Base-by-base conservation (phyloP, 2,113 vertebrate genomes). In the Corydoras maculifer region DNA sequence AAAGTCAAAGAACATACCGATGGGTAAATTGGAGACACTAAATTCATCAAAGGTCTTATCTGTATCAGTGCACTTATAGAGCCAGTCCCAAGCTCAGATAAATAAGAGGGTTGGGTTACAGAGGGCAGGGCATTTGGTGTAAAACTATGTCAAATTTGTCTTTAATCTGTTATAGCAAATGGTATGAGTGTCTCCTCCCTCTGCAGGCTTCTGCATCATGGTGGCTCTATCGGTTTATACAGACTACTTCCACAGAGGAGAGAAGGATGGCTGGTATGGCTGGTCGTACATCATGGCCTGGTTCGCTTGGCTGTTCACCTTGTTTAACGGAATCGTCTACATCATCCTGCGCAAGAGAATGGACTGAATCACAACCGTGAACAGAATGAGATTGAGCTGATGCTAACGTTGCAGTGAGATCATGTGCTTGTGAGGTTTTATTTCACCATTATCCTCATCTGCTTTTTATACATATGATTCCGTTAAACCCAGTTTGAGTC, bases 281-380 rank as follows among this genome's bases (percentile, higher is more conserved):
- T 94, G 95, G 78, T 92, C 91, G 66, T 98, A 91, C 43, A 83
- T 96, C 81, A 84, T 99, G 85, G 96, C 97, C 51, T 99, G 97
- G 97, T 88, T 97, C 62, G 92, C 93, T 0, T 98, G 98, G 65
- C 89, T 93, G 18, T 89, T 95, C 80, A 92, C 93, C 8, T 82
- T 98, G 49, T 64, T 95, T 84, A 91, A 94, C 6, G 92, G 95
- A 1, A 78, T 94, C 73, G 93, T 93, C 91, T 99, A 97, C 85
- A 87, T 98, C 68, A 76, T 98, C 80, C 82, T 98, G 75, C 90
- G 93, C 80, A 98, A 99, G 88, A 96, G 92, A 87, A 86, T 69
- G 7, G 82, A 90, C 73, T 88, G 86, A 68, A 70, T 25, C 32
- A 35, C 11, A 14, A 31, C 29, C 53, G 12, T 53, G 53, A 35